Conservation (phyloP, 1,140 invertebrate genomes). For the Schmidtea mediterranea region DNA sequence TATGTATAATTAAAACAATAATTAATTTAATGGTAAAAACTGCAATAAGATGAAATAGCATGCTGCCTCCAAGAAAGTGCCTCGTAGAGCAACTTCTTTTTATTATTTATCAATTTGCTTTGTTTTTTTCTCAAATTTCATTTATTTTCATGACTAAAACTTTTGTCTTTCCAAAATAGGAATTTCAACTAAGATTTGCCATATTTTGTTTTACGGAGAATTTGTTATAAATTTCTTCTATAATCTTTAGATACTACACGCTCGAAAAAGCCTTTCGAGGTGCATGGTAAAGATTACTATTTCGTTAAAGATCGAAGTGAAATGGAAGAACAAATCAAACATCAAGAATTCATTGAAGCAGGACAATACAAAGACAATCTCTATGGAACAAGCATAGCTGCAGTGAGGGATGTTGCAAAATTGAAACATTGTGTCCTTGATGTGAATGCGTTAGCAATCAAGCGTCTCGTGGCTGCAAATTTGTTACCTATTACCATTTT, state of each 20-base stretch:
- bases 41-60: too few species aligned
- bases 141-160: too few species aligned
- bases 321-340: slow-evolving; percentile 87
- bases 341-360: slow-evolving; percentile 86
- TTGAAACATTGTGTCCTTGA: slow-evolving; percentile 75
- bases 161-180: too few species aligned
- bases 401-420: slow-evolving; percentile 66
- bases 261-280: slow-evolving; percentile 64
- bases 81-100: too few species aligned
- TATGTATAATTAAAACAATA: too few species aligned
- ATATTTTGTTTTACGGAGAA: too few species aligned
- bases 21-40: too few species aligned
- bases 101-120: too few species aligned
- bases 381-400: slow-evolving; percentile 77
- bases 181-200: too few species aligned
- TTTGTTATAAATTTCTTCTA: too few species aligned
- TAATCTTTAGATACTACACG: slow-evolving; percentile 50
- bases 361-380: slow-evolving; percentile 93
- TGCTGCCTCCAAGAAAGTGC: too few species aligned
- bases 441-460: slow-evolving; percentile 85
- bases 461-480: slow-evolving; percentile 69
- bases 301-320: slow-evolving; percentile 74
- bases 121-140: too few species aligned
- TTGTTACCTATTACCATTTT: slow-evolving; percentile 81
- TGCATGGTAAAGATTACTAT: slow-evolving; percentile 81